Evolutionary conservation across 1,140 invertebrate species (phyloP).

Genomic region (Drosophila chauvacae): DNA sequence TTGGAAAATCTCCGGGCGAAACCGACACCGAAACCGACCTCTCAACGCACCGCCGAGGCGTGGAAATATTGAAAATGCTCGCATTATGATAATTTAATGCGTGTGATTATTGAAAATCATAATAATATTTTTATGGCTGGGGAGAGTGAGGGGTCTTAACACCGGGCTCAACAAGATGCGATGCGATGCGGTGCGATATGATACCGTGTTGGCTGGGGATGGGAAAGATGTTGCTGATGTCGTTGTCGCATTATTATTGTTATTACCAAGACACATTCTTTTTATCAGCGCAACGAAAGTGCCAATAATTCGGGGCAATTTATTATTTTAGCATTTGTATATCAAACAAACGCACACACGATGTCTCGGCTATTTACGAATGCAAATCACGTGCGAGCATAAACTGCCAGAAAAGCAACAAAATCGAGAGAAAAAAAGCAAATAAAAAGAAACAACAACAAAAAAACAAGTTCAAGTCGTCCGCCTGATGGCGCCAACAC

Average conservation of each 20-base stretch:
- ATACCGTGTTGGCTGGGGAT: conserved; percentile 5
- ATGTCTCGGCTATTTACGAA: conserved; percentile 63
- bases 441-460: conserved; percentile 14
- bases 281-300: conserved; percentile 77
- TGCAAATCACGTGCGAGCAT: conserved; percentile 79
- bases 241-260: conserved; percentile 83
- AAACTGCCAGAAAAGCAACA: conserved; percentile 63
- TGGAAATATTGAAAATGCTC: conserved; percentile 76
- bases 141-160: conserved; percentile 22
- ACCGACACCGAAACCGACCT: conserved; percentile 5
- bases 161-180: conserved; percentile 40
- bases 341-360: conserved; percentile 51
- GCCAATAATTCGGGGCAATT: conserved; percentile 82
- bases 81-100: conserved; percentile 82
- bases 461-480: conserved; percentile 35
- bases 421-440: conserved; percentile 17
- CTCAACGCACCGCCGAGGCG: conserved; percentile 27
- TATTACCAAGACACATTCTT: conserved; percentile 79
- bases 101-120: conserved; percentile 82
- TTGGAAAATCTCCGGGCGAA: conserved; percentile 47
- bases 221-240: conserved; percentile 59
- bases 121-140: conserved; percentile 78
- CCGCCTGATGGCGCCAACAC: conserved; percentile 56
- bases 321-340: conserved; percentile 82
- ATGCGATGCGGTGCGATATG: conserved; percentile 27